phyloP scores from a whole-genome alignment of 2,113 vertebrate species.

The Ursus arctos region DNA sequence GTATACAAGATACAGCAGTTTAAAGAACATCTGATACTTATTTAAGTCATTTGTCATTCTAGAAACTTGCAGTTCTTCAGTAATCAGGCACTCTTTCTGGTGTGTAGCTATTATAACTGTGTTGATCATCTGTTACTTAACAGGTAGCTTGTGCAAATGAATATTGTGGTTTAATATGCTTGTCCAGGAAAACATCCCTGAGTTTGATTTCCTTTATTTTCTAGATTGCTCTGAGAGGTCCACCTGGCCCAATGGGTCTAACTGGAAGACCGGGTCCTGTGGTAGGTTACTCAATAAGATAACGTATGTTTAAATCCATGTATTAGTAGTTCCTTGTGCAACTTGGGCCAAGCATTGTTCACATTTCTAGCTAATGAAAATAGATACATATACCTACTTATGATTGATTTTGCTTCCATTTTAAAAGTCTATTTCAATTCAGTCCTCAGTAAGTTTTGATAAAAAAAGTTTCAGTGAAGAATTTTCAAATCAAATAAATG shows the following conservation, averaged over 20 bases:
- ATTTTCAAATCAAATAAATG: not conserved
- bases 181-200: not conserved
- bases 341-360: not conserved
- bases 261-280: conserved; percentile 98
- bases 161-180: not conserved
- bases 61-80: not conserved
- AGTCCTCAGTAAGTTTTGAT: not conserved
- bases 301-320: not conserved
- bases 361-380: not conserved
- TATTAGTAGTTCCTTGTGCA: not conserved
- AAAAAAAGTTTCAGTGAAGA: not conserved
- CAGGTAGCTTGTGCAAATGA: not conserved
- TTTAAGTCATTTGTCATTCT: not conserved
- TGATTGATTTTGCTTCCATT: not conserved
- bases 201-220: conserved; percentile 72
- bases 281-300: conserved; percentile 89
- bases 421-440: not conserved
- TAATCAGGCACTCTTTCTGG: not conserved
- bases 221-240: conserved; percentile 98
- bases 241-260: conserved; percentile 97
- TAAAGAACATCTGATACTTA: not conserved
- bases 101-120: not conserved
- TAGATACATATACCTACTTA: not conserved
- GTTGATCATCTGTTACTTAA: not conserved
- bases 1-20: not conserved